phyloP scores from a whole-genome alignment of 2,113 vertebrate genomes.

The Eudyptes chrysolophus region DNA sequence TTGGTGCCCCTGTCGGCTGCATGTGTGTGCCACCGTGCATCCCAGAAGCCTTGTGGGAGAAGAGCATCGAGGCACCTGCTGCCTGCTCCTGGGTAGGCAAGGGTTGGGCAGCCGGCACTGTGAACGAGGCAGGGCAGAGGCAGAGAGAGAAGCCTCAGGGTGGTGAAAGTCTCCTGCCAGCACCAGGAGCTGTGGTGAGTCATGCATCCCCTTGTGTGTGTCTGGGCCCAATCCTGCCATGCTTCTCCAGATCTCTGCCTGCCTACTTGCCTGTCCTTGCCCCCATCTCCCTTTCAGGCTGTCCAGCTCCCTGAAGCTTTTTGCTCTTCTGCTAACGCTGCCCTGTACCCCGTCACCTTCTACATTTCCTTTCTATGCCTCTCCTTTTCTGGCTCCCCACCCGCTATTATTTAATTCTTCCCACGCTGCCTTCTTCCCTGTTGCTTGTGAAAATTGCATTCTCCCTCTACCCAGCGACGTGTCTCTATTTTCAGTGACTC shows the following conservation, averaged over 20 bases:
- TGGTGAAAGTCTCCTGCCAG: background rate
- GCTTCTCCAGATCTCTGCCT: background rate
- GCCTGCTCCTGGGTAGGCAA: no score
- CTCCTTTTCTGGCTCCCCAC: background rate
- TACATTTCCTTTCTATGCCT: background rate
- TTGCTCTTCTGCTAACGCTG: background rate
- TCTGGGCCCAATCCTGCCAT: background rate
- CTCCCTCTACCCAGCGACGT: background rate
- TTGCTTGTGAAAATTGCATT: background rate
- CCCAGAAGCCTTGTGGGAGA: no score
- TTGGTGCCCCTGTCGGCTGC: no score
- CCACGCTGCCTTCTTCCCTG: background rate
- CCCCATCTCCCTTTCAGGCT: background rate
- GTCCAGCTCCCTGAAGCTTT: background rate
- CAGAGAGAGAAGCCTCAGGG: background rate
- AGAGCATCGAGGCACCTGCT: no score
- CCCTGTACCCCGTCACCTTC: background rate
- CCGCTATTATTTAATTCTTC: background rate
- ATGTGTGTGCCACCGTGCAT: no score
- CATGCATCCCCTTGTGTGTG: accelerated
- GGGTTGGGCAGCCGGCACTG: no score
- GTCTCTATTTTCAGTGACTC: background rate
- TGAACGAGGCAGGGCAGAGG: no score
- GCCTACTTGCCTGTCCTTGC: background rate
- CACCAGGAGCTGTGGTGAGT: background rate